A percentile compares a stretch with the other conserved stretches of the same genome.
Conservation (phyloP, 2,888 invertebrate genomes). For the Seira sanloemensis region DNA sequence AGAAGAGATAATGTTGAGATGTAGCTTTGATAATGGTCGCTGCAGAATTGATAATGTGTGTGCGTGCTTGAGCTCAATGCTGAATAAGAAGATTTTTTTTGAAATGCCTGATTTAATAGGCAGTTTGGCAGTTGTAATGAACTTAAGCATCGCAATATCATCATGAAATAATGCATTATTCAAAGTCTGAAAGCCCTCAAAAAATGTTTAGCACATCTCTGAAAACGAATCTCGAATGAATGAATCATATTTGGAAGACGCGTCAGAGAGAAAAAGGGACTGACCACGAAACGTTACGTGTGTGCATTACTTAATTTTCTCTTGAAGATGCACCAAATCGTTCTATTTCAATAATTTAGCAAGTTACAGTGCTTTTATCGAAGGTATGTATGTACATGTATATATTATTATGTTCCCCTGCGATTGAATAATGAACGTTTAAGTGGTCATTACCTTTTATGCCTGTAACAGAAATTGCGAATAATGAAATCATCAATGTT, state of each 20-base stretch:
- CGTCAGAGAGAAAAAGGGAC: background rate
- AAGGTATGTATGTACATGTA: too few species aligned
- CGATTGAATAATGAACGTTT: background rate
- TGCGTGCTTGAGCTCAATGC: slow-evolving; percentile 6
- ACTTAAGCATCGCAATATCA: background rate
- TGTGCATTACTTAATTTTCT: slow-evolving; percentile 17
- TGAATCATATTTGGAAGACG: slow-evolving; percentile 15
- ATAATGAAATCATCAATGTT: slow-evolving; percentile 14
- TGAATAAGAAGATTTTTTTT: background rate
- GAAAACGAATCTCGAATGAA: slow-evolving; percentile 1
- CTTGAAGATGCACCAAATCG: slow-evolving; percentile 3
- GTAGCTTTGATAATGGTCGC: background rate
- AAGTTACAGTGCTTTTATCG: background rate
- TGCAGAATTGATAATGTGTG: background rate
- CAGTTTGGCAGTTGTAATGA: background rate
- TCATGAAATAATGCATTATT: slow-evolving; percentile 1
- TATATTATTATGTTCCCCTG: background rate
- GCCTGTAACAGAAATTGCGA: slow-evolving; percentile 1
- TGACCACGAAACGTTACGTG: slow-evolving; percentile 1
- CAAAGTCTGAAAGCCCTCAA: background rate
- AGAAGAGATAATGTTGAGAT: background rate
- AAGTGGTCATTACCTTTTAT: slow-evolving; percentile 15
- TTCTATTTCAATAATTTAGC: slow-evolving; percentile 1
- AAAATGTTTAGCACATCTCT: slow-evolving; percentile 14
- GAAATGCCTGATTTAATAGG: background rate